Conservation (phyloP, 2,888 invertebrate species). For the Amiota minor region DNA sequence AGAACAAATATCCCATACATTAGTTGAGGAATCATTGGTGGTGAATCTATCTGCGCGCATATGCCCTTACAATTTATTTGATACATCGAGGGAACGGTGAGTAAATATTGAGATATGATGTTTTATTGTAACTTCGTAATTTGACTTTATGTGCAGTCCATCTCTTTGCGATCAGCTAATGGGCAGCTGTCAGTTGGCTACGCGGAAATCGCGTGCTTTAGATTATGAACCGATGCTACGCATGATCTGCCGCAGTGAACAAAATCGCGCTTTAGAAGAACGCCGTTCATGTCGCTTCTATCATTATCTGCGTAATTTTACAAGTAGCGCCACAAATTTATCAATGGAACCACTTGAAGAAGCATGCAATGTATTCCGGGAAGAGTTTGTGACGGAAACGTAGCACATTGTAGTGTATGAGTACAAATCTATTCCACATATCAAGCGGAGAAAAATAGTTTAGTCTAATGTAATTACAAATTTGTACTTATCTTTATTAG, state of each 20-base stretch:
- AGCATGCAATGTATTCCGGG: constrained; percentile 68
- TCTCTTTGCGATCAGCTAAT: constrained; percentile 73
- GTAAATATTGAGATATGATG: constrained; percentile 28
- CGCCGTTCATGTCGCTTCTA: constrained; percentile 85
- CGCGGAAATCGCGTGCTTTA: constrained; percentile 76
- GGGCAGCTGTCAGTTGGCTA: constrained; percentile 74
- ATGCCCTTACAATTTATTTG: constrained; percentile 69
- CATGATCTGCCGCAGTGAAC: constrained; percentile 81
- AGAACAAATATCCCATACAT: constrained; percentile 65
- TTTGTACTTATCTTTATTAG: too few relatives aligned
- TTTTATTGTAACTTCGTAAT: background rate
- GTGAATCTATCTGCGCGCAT: constrained; percentile 61
- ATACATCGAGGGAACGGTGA: constrained; percentile 61
- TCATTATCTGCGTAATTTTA: constrained; percentile 81
- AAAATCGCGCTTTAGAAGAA: constrained; percentile 74
- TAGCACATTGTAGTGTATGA: background rate
- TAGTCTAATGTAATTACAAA: too few relatives aligned
- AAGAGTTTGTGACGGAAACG: constrained; percentile 9
- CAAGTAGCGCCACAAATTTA: constrained; percentile 74
- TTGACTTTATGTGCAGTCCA: constrained; percentile 73
- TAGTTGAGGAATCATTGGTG: constrained; percentile 66
- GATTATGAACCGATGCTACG: constrained; percentile 83
- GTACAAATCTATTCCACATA: background rate
- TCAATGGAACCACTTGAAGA: constrained; percentile 75
- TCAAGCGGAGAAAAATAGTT: background rate